Evolutionary conservation across 2,797 vertebrate species (phyloP).

Genomic region (Intellagama lesueurii): DNA sequence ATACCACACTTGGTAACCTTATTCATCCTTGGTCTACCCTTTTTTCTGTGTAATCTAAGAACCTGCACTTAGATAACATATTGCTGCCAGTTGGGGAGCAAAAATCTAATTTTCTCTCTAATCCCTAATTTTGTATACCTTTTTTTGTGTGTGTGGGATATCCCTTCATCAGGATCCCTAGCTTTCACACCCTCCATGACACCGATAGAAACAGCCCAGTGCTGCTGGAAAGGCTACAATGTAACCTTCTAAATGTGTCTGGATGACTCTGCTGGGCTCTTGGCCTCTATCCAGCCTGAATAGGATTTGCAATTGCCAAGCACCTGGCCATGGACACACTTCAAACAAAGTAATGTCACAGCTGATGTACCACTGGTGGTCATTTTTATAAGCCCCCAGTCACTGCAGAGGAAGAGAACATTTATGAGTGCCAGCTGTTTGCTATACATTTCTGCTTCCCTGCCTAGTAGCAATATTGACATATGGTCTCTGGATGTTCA

Average conservation of each 20-base stretch:
- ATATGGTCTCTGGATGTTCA: constrained; percentile 3
- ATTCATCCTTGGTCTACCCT: background rate
- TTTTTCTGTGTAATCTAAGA: background rate
- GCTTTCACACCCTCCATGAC: too few species aligned
- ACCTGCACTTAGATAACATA: background rate
- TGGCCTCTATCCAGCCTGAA: background rate
- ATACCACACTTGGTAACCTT: too few species aligned
- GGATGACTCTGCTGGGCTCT: background rate
- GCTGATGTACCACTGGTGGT: constrained; percentile 14
- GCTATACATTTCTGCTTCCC: constrained; percentile 12
- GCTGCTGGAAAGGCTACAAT: background rate
- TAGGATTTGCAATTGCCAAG: background rate
- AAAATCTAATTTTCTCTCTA: background rate
- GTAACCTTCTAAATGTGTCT: background rate
- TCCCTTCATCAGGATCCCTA: background rate
- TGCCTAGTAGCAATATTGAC: constrained; percentile 31
- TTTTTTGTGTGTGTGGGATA: background rate
- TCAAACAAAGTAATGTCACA: constrained; percentile 17
- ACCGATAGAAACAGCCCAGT: background rate
- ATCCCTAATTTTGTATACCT: background rate
- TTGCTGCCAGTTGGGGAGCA: background rate
- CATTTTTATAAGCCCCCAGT: constrained; percentile 25
- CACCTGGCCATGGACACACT: background rate
- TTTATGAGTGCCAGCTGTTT: constrained; percentile 23
- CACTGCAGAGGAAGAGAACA: constrained; percentile 22